Conservation (phyloP, 2,888 invertebrate genomes). For the Diloba caeruleocephala region DNA sequence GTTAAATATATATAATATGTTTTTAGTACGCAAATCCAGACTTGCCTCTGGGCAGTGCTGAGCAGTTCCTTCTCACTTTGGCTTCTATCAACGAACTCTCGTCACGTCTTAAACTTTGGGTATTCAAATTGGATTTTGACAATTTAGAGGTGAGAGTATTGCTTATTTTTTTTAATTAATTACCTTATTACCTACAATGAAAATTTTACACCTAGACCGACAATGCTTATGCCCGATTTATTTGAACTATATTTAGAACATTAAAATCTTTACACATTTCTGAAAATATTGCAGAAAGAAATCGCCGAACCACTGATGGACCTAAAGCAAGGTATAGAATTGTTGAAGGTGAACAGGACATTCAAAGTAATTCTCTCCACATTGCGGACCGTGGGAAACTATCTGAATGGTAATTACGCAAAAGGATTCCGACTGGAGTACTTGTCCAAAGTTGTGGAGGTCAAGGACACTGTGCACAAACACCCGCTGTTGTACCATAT, state of each 20-base stretch:
- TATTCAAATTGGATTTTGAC: conserved; percentile 99
- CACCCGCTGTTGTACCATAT: conserved; percentile 99
- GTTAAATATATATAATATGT: neutral
- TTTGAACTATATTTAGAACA: no score
- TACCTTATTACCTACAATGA: no score
- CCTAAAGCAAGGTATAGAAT: conserved; percentile 98
- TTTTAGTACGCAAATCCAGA: conserved; percentile 94
- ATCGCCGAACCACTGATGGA: conserved; percentile 99
- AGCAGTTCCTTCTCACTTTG: conserved; percentile 99
- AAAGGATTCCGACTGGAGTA: conserved; percentile 99
- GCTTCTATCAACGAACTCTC: conserved; percentile 98
- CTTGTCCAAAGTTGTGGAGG: conserved; percentile 98
- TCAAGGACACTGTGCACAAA: conserved; percentile 99
- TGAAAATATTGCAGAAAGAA: conserved; percentile 92
- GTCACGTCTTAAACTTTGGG: conserved; percentile 98
- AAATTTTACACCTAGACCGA: no score
- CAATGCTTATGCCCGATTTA: no score
- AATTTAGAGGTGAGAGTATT: conserved; percentile 94
- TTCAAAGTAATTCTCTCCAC: conserved; percentile 98
- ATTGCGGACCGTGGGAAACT: conserved; percentile 98
- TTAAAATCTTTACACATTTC: no score
- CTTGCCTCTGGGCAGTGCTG: conserved; percentile 97
- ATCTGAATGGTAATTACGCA: conserved; percentile 97
- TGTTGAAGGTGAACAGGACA: conserved; percentile 96
- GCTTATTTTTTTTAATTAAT: no score